These are phyloP conservation scores for Zingel zingel DNA, from an alignment of 2,113 vertebrate species.

Conservation along the genomic window DNA sequence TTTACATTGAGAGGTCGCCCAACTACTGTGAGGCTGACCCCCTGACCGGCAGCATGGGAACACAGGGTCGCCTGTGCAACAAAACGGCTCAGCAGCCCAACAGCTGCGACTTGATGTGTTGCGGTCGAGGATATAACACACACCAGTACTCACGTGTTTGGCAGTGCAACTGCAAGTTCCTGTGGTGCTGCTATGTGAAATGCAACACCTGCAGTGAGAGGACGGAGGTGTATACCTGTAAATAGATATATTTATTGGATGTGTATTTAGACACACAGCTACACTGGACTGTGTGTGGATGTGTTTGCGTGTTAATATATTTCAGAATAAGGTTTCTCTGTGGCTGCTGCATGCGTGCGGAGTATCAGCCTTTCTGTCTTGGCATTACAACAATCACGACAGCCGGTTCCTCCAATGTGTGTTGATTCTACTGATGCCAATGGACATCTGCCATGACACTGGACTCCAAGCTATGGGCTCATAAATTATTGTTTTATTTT, in stretches of 20 bases:
- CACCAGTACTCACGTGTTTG: constrained; percentile 96
- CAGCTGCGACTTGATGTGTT: constrained; percentile 96
- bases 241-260: constrained; percentile 84
- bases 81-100: constrained; percentile 92
- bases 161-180: constrained; percentile 98
- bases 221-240: constrained; percentile 96
- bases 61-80: constrained; percentile 95
- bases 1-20: constrained; percentile 95
- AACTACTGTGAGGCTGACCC: constrained; percentile 97
- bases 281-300: constrained; percentile 17
- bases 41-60: constrained; percentile 91
- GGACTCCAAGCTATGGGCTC: constrained; percentile 48
- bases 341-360: constrained; percentile 39
- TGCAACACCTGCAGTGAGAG: constrained; percentile 98
- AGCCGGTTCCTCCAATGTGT: constrained; percentile 15
- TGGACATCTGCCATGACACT: constrained; percentile 65
- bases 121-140: constrained; percentile 94
- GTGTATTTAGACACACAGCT: constrained; percentile 26
- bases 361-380: constrained; percentile 14
- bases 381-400: background rate
- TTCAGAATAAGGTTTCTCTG: constrained; percentile 26
- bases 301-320: background rate
- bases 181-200: constrained; percentile 98
- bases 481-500: constrained; percentile 7
- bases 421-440: constrained; percentile 60